phyloP scores from a whole-genome alignment of 1,140 invertebrate species.

The Meloidogyne exigua region DNA sequence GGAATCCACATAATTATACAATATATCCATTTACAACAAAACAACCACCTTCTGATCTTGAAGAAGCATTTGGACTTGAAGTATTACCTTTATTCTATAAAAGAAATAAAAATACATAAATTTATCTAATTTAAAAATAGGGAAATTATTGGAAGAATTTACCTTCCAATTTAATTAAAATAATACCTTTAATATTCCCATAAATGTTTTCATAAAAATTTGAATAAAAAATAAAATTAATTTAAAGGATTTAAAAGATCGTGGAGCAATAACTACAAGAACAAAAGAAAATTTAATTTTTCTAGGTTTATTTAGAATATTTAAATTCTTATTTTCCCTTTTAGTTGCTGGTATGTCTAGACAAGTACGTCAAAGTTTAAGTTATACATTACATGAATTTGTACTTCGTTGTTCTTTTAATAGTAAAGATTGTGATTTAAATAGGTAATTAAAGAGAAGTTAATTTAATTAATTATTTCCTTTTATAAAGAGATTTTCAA shows the following conservation, averaged over 20 bases:
- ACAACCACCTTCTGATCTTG: slow-evolving; percentile 47
- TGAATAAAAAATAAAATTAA: too few relatives aligned
- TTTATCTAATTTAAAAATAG: too few relatives aligned
- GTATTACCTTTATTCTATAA: too few relatives aligned
- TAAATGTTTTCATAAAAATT: too few relatives aligned
- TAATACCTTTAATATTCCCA: too few relatives aligned
- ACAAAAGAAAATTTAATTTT: slow-evolving; percentile 64
- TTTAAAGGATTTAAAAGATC: slow-evolving; percentile 54
- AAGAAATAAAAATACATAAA: too few relatives aligned
- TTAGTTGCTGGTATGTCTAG: slow-evolving; percentile 56
- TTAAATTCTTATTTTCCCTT: background rate
- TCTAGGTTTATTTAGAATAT: slow-evolving; percentile 18
- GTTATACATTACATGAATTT: slow-evolving; percentile 62
- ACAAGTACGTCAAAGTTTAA: slow-evolving; percentile 52
- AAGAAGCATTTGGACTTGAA: slow-evolving; percentile 58
- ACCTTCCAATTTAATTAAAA: too few relatives aligned
- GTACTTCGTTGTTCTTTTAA: slow-evolving; percentile 63
- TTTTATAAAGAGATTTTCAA: slow-evolving; percentile 56
- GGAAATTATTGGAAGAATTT: too few relatives aligned
- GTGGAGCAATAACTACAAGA: slow-evolving; percentile 61
- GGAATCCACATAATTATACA: slow-evolving; percentile 62
- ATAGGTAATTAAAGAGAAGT: slow-evolving; percentile 47
- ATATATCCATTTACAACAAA: slow-evolving; percentile 56
- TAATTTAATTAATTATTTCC: too few relatives aligned
- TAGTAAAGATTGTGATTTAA: slow-evolving; percentile 57